Evolutionary conservation across 2,797 vertebrate species (phyloP), one percentile per base, ranked within the genome.

Genomic region (Catostomus latipinnis): DNA sequence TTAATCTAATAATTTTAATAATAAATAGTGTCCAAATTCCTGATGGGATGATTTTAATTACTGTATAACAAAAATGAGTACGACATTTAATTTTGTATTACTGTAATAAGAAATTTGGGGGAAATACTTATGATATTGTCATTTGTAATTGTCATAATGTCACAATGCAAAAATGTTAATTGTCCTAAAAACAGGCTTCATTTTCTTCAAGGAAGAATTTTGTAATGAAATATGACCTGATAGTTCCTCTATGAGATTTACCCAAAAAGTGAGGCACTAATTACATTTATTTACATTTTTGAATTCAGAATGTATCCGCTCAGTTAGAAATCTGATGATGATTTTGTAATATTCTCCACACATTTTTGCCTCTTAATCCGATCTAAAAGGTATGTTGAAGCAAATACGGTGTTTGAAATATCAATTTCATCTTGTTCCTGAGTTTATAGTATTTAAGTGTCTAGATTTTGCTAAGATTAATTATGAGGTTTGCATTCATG

Each of bases 401-500:
- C 63, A 58, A 46, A 67, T 67, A 57, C 10, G 11, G 6, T 76
- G 45, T 67, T 48, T 66, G 8, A 18, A 75, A 66, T 48, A 9
- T 14, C 16, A 12, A 1, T 54, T 75, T 65, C 50, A 16, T 46
- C 14, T 60, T 72, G 61, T 9, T 76, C 14, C 14, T 57, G 74
- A 76, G 11, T 34, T 22, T 11, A 4, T 56, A 5, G 58, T 5
- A 60, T 60, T 52, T 53, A 8, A 0, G 46, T 50, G 65, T 68
- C 58, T 68, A 50, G 74, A 75, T 58, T 62, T 61, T 8, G 8
- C 46, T n/a, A 60, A 1, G 1, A 34, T 34, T 3, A 34, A 10
- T 9, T 14, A 45, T 48, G 52, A 67, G n/a, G 45, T 75, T 75
- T 75, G 73, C 10, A 11, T 54, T 74, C n/a, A 65, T 16, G 61